Base-by-base conservation (phyloP, 1,140 invertebrate genomes). In the Pseudomyrmex sp. region DNA sequence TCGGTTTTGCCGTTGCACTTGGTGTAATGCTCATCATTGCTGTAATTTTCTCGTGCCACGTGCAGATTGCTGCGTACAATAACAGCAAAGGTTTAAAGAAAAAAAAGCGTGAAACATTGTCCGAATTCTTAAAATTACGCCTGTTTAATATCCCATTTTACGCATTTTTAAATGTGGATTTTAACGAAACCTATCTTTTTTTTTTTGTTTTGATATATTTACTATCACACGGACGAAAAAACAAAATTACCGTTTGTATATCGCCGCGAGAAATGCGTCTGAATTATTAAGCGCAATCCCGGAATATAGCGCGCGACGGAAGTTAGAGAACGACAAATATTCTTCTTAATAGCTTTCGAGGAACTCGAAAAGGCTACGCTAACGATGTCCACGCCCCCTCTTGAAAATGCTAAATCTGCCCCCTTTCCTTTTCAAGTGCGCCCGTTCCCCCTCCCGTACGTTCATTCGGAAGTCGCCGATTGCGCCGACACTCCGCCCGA, bases 351-450 rank as follows among this genome's bases (percentile, higher is more conserved):
- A 61, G 66, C 76, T 52, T 80, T 70, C 54, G 66, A 48, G 44
- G 56, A 76, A 76, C 20, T 62, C 59, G 59, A 63, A 79, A 79
- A 72, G 68, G 56, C 10, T 56, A 74, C 62, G 8, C 35, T 79
- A 86, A 86, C 62, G 50, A 86, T 63, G 62, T 80, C 62, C 66
- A 86, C 70, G 82, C 82, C 85, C 63, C n/a, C 62, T 77, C 46
- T 83, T 63, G 52, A 80, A 72, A 79, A 82, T 74, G 50, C 65
- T 63, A n/a, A 56, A 46, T 68, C 54, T 74, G 70, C 84, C 77
- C 58, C 80, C 61, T 86, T 75, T 4, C 48, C 52, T 69, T 65
- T n/a, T 70, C 23, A 12, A 86, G 62, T 20, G 26, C 23, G 56
- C 13, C 20, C 48, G 50, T 61, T 12, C 10, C 68, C 35, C 7